These are phyloP conservation scores for Dendrocincla fuliginosa DNA, from an alignment of 2,797 vertebrate species.

Conservation along the genomic window DNA sequence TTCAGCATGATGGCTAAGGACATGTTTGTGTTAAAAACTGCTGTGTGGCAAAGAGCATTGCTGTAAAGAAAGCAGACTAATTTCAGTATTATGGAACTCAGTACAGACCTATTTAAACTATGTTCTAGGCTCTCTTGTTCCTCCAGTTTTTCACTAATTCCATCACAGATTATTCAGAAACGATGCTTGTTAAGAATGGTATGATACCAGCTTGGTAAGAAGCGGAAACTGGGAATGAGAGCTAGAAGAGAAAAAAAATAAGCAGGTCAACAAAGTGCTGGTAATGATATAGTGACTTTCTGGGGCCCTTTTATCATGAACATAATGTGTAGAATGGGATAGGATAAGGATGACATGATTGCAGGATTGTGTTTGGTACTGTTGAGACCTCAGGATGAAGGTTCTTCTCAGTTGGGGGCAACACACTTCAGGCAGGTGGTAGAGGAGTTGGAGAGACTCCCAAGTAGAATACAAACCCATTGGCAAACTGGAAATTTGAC, in stretches of 20 bases:
- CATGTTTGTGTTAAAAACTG: neutral
- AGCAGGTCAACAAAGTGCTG: neutral
- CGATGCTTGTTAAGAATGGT: neutral
- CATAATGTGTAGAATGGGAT: no score
- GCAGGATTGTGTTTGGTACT: neutral
- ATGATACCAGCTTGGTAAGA: rapidly evolving
- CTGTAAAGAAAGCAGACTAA: neutral
- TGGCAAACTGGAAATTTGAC: neutral
- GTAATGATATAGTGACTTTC: neutral
- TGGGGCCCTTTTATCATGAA: neutral
- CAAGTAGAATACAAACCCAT: rapidly evolving
- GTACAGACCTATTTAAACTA: neutral
- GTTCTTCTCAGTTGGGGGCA: neutral
- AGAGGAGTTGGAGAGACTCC: neutral
- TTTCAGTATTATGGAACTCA: neutral
- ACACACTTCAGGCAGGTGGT: neutral
- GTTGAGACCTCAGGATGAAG: neutral
- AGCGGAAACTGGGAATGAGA: neutral
- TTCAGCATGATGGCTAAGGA: neutral
- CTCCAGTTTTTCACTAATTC: neutral
- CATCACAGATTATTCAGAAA: neutral
- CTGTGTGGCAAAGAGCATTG: neutral
- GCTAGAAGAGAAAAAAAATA: neutral
- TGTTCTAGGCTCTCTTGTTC: neutral
- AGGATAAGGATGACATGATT: neutral